phyloP scores from a whole-genome alignment of 2,888 invertebrate genomes.

The Blastobasis adustella region DNA sequence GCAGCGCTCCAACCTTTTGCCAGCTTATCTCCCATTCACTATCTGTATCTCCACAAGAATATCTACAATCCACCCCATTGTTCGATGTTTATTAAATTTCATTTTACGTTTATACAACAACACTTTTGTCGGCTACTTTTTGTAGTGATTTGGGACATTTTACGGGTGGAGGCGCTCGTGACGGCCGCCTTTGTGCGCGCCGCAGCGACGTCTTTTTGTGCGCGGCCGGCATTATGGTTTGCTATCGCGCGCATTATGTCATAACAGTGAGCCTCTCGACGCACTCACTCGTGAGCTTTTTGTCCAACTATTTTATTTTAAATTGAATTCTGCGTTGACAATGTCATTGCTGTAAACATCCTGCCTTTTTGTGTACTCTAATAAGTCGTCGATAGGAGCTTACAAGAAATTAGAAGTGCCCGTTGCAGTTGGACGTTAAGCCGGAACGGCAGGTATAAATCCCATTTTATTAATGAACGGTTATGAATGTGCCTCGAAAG shows the following conservation, averaged over 20 bases:
- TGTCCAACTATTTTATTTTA: constrained; percentile 53
- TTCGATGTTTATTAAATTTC: constrained; percentile 73
- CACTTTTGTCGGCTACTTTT: constrained; percentile 71
- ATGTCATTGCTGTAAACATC: constrained; percentile 61
- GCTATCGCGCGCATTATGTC: constrained; percentile 72
- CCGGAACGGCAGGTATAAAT: constrained; percentile 9
- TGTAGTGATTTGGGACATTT: constrained; percentile 71
- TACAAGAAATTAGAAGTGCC: constrained; percentile 7
- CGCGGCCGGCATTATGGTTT: constrained; percentile 55
- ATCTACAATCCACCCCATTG: constrained; percentile 62
- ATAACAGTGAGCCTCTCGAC: constrained; percentile 66
- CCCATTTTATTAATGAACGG: neutral
- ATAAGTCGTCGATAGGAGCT: constrained; percentile 23
- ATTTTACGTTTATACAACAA: constrained; percentile 73
- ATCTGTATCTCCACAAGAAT: constrained; percentile 60
- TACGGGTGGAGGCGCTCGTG: constrained; percentile 67
- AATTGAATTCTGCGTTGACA: constrained; percentile 68
- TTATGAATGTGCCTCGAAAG: too few species aligned
- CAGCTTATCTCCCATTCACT: constrained; percentile 71
- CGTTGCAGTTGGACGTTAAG: constrained; percentile 2
- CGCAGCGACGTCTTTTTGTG: constrained; percentile 65
- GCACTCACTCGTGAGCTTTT: constrained; percentile 48
- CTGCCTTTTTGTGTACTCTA: constrained; percentile 53
- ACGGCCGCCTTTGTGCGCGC: constrained; percentile 55
- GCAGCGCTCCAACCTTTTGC: constrained; percentile 67